Evolutionary conservation across 2,888 invertebrate species (phyloP).

Genomic region (Protophormia terraenovae): DNA sequence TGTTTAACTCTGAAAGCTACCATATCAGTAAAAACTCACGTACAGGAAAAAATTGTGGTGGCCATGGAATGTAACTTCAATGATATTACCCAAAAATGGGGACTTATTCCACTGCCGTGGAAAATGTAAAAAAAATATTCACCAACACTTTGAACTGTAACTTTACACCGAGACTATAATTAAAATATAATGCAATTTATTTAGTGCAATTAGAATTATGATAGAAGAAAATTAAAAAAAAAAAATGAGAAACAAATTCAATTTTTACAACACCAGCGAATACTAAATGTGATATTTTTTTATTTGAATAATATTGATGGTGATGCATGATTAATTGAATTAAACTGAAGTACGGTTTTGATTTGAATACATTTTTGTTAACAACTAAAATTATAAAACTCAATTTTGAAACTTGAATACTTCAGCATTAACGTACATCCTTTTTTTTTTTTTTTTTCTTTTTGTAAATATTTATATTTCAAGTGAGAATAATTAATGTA

Average conservation of each 20-base stretch:
- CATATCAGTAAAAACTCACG: slow-evolving; percentile 72
- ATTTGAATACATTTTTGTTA: background rate
- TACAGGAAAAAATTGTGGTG: slow-evolving; percentile 74
- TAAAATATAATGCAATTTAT: slow-evolving; percentile 60
- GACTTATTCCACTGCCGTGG: slow-evolving; percentile 79
- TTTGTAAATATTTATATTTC: slow-evolving; percentile 35
- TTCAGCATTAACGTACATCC: background rate
- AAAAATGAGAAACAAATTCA: slow-evolving; percentile 28
- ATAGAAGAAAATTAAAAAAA: background rate
- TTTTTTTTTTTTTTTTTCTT: background rate
- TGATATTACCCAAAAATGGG: slow-evolving; percentile 79
- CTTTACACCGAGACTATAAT: slow-evolving; percentile 17
- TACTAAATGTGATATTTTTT: slow-evolving; percentile 70
- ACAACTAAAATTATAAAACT: background rate
- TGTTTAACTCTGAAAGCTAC: slow-evolving; percentile 77
- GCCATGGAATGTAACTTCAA: slow-evolving; percentile 76
- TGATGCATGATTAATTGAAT: slow-evolving; percentile 17
- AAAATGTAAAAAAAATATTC: slow-evolving; percentile 70
- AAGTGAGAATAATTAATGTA: slow-evolving; percentile 9
- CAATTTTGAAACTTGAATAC: background rate
- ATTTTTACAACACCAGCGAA: slow-evolving; percentile 67
- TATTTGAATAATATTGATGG: slow-evolving; percentile 48
- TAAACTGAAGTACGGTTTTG: background rate
- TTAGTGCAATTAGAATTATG: slow-evolving; percentile 48
- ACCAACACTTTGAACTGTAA: background rate